phyloP scores from a whole-genome alignment of 2,797 vertebrate genomes.

The Meda fulgida region DNA sequence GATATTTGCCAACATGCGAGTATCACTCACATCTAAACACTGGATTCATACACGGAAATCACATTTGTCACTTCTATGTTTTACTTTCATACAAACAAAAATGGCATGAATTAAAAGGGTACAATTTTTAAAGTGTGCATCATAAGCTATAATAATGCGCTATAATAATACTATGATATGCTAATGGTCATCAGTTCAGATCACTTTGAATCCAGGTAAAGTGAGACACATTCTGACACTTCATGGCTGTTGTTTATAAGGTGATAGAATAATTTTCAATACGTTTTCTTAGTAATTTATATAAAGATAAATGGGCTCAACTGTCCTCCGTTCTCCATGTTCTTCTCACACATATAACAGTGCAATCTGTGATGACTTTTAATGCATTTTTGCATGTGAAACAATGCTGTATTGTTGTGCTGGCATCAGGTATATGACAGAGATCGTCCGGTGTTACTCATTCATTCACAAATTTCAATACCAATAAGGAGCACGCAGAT shows the following conservation, averaged over 20 bases:
- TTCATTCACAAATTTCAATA: not conserved
- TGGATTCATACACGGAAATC: not conserved
- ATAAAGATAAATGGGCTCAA: not conserved
- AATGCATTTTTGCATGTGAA: not conserved
- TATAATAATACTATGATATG: not conserved
- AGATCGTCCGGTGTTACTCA: not conserved
- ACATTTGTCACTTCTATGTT: not conserved
- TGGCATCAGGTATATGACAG: not conserved
- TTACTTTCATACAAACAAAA: not conserved
- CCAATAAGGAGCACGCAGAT: not conserved
- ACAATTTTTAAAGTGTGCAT: not conserved
- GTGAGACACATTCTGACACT: conserved; percentile 1
- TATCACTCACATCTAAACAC: not conserved
- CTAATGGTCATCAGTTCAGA: not conserved
- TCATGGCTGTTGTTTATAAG: not conserved
- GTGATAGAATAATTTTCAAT: too few species aligned
- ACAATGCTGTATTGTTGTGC: not conserved
- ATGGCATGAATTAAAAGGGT: not conserved
- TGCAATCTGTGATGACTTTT: not conserved
- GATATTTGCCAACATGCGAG: not conserved
- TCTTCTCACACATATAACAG: not conserved
- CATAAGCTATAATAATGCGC: not conserved
- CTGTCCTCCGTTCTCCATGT: not conserved
- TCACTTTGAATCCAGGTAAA: not conserved
- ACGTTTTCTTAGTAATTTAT: not conserved